phyloP scores from a whole-genome alignment of 2,888 invertebrate species.

The Amphiduros pacificus region DNA sequence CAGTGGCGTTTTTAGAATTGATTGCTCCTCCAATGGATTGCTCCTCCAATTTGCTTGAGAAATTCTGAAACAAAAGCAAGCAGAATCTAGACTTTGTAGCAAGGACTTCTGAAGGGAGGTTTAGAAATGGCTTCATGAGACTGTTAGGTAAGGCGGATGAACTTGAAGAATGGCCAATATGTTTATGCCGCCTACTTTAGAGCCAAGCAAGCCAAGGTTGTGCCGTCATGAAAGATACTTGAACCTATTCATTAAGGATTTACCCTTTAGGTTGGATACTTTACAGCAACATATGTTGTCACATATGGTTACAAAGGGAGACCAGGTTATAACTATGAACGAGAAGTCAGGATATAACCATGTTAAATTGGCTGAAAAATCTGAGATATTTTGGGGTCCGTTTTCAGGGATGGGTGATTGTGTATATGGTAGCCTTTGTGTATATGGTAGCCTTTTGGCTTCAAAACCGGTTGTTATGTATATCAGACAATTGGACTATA shows the following conservation, averaged over 20 bases:
- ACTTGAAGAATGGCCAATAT: not conserved
- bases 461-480: not conserved
- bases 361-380: not conserved
- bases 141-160: not conserved
- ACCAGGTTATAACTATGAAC: not conserved
- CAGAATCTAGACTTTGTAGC: not conserved
- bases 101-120: not conserved
- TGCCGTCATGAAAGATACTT: not conserved
- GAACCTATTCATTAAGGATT: not conserved
- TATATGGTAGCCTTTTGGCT: not conserved
- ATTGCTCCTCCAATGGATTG: no score
- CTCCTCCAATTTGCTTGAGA: not conserved
- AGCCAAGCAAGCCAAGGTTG: not conserved
- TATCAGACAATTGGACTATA: not conserved
- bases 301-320: not conserved
- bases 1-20: no score
- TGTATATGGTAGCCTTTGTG: not conserved
- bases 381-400: not conserved
- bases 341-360: constrained; percentile 1
- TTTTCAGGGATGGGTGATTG: not conserved
- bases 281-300: not conserved
- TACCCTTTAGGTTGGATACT: not conserved
- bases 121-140: not conserved
- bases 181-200: not conserved
- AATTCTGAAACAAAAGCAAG: not conserved